These are phyloP conservation scores for Calameuta idolon DNA, from an alignment of 2,888 invertebrate species.

Conservation along the genomic window DNA sequence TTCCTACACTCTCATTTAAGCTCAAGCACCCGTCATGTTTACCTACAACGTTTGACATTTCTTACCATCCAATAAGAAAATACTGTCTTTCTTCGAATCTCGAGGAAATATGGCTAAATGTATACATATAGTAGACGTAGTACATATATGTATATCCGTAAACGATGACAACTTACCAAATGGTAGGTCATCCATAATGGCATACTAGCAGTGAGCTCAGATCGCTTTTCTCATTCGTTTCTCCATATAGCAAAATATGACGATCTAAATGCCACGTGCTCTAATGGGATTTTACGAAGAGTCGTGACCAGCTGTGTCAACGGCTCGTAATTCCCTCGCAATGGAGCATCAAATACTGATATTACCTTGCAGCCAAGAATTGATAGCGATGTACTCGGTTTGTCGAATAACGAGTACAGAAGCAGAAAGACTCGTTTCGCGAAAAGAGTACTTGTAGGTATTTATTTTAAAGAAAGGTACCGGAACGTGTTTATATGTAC, in stretches of 20 bases:
- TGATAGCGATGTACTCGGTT: background rate
- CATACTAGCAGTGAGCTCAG: background rate
- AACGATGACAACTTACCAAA: background rate
- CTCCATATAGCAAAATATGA: background rate
- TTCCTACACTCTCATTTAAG: background rate
- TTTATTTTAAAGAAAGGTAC: background rate
- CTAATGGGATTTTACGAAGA: background rate
- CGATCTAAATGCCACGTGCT: constrained; percentile 7
- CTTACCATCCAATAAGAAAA: background rate
- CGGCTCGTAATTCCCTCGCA: background rate
- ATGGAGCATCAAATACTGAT: background rate
- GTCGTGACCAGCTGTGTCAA: constrained; percentile 4
- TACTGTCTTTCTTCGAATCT: background rate
- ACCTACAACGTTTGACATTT: background rate
- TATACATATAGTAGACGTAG: background rate
- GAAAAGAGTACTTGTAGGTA: background rate
- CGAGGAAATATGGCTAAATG: background rate
- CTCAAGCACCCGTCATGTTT: background rate
- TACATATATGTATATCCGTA: background rate
- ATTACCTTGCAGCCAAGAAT: background rate
- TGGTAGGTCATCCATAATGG: background rate
- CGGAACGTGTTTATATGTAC: background rate
- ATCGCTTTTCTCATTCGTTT: background rate
- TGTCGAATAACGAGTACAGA: background rate
- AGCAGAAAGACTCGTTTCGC: background rate